Percentiles rank a stretch among this genome's conserved stretches.
Evolutionary conservation across 2,888 invertebrate genomes (phyloP).

Genomic region (Macropis europaea): DNA sequence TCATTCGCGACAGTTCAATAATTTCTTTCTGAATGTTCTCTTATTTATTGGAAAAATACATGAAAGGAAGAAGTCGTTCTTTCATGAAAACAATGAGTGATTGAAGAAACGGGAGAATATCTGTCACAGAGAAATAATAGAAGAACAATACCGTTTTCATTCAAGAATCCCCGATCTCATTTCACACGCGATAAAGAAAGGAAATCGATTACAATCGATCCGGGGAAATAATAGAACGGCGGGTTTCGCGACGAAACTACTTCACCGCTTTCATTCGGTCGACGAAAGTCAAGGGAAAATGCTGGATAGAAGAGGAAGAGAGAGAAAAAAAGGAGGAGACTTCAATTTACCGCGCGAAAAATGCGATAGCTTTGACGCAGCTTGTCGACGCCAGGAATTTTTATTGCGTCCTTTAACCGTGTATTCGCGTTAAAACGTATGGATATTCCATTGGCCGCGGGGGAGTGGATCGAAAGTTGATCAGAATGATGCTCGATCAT

Average conservation of each 20-base stretch:
- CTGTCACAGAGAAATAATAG: background rate
- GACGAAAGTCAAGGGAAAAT: background rate
- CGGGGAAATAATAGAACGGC: background rate
- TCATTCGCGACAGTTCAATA: too few species aligned
- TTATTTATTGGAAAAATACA: too few species aligned
- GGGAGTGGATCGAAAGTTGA: slow-evolving; percentile 8
- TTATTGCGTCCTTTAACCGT: slow-evolving; percentile 1
- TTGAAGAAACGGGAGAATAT: too few species aligned
- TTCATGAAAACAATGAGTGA: too few species aligned
- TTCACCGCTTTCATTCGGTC: background rate
- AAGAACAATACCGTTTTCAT: too few species aligned
- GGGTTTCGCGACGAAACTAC: background rate
- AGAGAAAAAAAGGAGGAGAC: too few species aligned
- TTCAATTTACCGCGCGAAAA: slow-evolving; percentile 7
- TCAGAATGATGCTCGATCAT: slow-evolving; percentile 13
- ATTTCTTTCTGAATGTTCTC: too few species aligned
- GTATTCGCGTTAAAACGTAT: background rate
- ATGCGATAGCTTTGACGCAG: background rate
- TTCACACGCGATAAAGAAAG: too few species aligned
- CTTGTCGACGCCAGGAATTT: background rate
- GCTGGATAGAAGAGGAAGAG: too few species aligned
- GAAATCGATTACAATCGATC: background rate
- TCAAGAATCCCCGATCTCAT: too few species aligned
- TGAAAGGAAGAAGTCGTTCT: too few species aligned
- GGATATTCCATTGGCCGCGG: background rate